phyloP scores from a whole-genome alignment of 2,888 invertebrate species.

The Sarcophaga subvicina region DNA sequence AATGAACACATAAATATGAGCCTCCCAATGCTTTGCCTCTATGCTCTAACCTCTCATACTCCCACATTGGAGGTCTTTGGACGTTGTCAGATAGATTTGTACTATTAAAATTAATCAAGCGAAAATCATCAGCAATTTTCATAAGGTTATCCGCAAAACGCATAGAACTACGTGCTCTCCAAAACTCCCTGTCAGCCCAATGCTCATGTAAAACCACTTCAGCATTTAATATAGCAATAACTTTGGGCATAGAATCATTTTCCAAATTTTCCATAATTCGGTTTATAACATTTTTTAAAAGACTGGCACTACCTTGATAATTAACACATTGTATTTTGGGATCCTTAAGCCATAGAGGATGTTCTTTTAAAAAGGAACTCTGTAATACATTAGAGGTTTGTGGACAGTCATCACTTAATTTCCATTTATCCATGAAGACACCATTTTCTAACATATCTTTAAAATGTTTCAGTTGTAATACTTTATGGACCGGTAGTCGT shows the following conservation, averaged over 20 bases:
- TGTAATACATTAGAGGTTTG: conserved; percentile 72
- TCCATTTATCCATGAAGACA: conserved; percentile 92
- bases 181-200: conserved; percentile 92
- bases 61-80: conserved; percentile 85
- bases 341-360: conserved; percentile 84
- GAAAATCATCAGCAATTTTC: conserved; percentile 87
- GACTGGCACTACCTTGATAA: conserved; percentile 90
- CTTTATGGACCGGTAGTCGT: conserved; percentile 85
- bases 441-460: conserved; percentile 92
- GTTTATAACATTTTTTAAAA: conserved; percentile 83
- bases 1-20: conserved; percentile 92
- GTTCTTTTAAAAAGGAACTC: conserved; percentile 86
- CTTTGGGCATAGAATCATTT: conserved; percentile 69
- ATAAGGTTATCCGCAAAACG: conserved; percentile 89
- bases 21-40: conserved; percentile 83
- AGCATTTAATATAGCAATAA: conserved; percentile 83
- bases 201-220: conserved; percentile 93
- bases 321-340: conserved; percentile 87
- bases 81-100: conserved; percentile 84
- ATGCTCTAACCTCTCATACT: conserved; percentile 81
- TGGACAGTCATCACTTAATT: conserved; percentile 85
- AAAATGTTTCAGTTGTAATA: conserved; percentile 93
- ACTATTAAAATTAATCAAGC: conserved; percentile 85
- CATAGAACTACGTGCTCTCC: conserved; percentile 95
- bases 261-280: conserved; percentile 56